Percentiles rank a stretch among this genome's conserved stretches.
These are phyloP conservation scores for Scaptomyza pallida DNA, from an alignment of 1,140 invertebrate species.

Conservation along the genomic window DNA sequence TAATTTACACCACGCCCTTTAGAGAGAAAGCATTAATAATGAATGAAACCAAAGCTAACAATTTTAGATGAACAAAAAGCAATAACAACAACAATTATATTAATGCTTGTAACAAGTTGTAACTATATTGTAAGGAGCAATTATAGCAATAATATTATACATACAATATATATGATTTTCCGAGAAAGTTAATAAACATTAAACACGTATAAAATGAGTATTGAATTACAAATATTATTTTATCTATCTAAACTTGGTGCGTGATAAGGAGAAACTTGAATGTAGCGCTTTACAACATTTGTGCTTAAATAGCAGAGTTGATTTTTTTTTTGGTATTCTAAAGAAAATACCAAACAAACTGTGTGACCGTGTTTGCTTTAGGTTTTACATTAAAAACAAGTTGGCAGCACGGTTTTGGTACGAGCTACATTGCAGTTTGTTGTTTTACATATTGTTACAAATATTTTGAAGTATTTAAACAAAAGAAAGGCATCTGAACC, in stretches of 20 bases:
- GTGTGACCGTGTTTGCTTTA: background rate
- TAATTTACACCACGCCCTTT: conserved; percentile 69
- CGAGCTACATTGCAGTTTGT: conserved; percentile 18
- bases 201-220: conserved; percentile 44
- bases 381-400: background rate
- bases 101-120: conserved; percentile 73
- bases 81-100: conserved; percentile 63
- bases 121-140: conserved; percentile 63
- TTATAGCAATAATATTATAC: conserved; percentile 65
- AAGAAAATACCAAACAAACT: background rate
- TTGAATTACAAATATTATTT: background rate
- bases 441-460: conserved; percentile 5
- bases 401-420: conserved; percentile 16
- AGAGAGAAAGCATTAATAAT: conserved; percentile 30
- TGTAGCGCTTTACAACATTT: background rate
- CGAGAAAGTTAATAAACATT: conserved; percentile 68
- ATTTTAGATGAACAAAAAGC: conserved; percentile 63
- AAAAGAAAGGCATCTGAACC: background rate
- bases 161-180: conserved; percentile 60
- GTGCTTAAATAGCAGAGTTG: background rate
- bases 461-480: background rate
- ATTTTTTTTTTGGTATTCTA: background rate
- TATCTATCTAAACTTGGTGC: background rate
- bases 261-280: background rate
- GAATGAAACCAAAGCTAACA: conserved; percentile 64